Base-by-base conservation (phyloP, 2,113 vertebrate species). In the Lophius piscatorius region DNA sequence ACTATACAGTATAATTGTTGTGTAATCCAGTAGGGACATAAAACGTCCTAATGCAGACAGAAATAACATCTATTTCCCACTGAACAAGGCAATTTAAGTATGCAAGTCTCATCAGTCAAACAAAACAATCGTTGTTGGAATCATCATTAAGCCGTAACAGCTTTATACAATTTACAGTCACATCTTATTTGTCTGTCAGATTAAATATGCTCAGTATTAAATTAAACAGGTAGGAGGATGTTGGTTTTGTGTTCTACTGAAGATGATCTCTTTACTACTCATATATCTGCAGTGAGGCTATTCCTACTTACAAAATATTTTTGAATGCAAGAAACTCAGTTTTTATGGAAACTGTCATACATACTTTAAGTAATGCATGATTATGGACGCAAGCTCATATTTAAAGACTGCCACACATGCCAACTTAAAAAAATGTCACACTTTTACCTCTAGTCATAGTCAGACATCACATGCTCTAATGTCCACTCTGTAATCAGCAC, bases 381-480 rank as follows among this genome's bases (percentile, higher is more conserved):
- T n/a, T n/a, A n/a, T n/a, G n/a, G n/a, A n/a, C n/a, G n/a, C n/a
- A n/a, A n/a, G n/a, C n/a, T n/a, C n/a, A n/a, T n/a, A n/a, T 61
- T 54, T 23, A 22, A 40, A 42, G 4, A 10, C 12, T 57, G 31
- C 34, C 21, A 20, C 28, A 48, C 16, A 35, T 59, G 63, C 16
- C 44, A 39, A 31, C 47, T 48, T 56, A n/a, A 4, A 47, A 48
- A 75, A 76, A 54, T 61, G 33, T 46, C 18, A 55, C 39, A 63
- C 46, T 38, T 72, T 39, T 62, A 33, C 13, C 49, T 20, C 3
- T 36, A 38, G n/a, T 63, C 47, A 63, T 50, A 59, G 58, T 44
- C 54, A 82, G 35, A 55, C 42, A 28, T 31, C 44, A 63, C 39
- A 41, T 29, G 26, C 39, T 17, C 18, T 68, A 34, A 70, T 40